Conservation (phyloP, 2,113 vertebrate species). For the Indicator indicator region DNA sequence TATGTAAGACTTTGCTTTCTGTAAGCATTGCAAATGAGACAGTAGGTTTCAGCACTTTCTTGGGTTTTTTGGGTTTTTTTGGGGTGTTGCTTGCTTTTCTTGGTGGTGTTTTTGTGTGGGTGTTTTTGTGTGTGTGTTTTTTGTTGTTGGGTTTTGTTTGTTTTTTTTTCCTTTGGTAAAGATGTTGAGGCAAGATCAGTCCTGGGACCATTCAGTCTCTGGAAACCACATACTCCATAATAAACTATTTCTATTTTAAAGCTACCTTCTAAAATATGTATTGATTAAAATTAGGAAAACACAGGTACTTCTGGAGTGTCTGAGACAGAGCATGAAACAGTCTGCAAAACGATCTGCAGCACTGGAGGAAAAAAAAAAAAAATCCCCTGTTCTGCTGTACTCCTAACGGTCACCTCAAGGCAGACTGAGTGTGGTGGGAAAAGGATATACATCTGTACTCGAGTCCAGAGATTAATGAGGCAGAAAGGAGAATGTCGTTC, state of each 20-base stretch:
- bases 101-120: no score
- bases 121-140: no score
- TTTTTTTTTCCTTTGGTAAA: not conserved
- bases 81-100: not conserved
- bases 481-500: not conserved
- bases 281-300: not conserved
- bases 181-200: not conserved
- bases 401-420: not conserved
- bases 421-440: not conserved
- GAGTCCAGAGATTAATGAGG: not conserved
- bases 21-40: not conserved
- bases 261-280: not conserved
- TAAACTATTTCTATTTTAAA: not conserved
- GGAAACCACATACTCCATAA: not conserved
- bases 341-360: not conserved
- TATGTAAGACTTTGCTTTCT: not conserved
- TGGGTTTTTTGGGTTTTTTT: no score
- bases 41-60: fast-evolving
- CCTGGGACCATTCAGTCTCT: not conserved
- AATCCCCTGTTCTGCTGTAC: not conserved
- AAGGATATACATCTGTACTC: not conserved
- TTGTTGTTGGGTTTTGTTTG: not conserved
- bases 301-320: not conserved
- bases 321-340: not conserved
- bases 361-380: not conserved